Percentiles rank a stretch among this genome's conserved stretches.
These are phyloP conservation scores for Megaceryle torquata DNA, from an alignment of 2,113 vertebrate species.

Conservation along the genomic window DNA sequence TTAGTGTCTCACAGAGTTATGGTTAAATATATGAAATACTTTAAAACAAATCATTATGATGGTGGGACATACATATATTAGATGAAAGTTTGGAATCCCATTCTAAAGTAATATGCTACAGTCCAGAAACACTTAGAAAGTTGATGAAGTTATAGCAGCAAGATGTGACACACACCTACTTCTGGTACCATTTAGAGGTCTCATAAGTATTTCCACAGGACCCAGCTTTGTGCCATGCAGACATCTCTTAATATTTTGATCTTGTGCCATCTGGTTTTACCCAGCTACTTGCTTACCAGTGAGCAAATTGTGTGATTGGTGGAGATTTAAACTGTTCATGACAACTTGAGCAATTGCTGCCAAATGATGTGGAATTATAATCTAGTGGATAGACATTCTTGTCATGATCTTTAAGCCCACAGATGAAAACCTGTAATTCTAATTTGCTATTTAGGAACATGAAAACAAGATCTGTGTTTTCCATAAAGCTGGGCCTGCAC, in stretches of 20 bases:
- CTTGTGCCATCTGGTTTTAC: neutral
- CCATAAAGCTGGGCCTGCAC: neutral
- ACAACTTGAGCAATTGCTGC: neutral
- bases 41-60: neutral
- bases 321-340: constrained; percentile 18
- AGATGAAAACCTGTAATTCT: constrained; percentile 8
- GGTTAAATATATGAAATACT: neutral
- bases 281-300: neutral
- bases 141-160: neutral
- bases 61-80: neutral
- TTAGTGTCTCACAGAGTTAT: neutral
- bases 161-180: neutral
- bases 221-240: neutral
- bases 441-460: neutral
- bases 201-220: neutral
- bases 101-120: neutral
- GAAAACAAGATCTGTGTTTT: neutral
- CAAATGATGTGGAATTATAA: constrained; percentile 5
- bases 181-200: neutral
- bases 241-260: neutral
- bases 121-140: neutral
- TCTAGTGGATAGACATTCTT: neutral
- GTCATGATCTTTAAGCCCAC: neutral
- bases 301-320: neutral
- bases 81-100: neutral